phyloP scores from a whole-genome alignment of 2,113 vertebrate genomes.

The Myiozetetes cayanensis region DNA sequence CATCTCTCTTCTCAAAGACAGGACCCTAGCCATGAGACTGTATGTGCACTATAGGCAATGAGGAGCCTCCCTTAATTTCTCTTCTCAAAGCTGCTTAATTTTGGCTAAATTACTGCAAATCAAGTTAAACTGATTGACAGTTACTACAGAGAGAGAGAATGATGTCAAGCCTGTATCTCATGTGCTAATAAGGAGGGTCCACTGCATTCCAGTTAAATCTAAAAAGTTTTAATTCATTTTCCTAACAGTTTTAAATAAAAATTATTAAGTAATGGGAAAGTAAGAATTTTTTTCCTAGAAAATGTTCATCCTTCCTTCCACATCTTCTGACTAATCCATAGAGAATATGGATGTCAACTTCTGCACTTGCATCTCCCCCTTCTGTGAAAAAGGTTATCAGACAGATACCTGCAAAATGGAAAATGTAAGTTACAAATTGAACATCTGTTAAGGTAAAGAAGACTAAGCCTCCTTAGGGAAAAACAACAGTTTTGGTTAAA shows the following conservation, averaged over 20 bases:
- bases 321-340: not conserved
- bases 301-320: not conserved
- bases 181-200: not conserved
- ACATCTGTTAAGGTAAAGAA: not conserved
- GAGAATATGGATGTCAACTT: not conserved
- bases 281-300: not conserved
- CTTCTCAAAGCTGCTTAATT: not conserved
- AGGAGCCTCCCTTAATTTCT: not conserved
- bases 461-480: not conserved
- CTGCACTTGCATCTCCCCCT: not conserved
- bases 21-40: not conserved
- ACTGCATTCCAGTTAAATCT: not conserved
- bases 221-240: not conserved
- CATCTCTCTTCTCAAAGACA: not conserved
- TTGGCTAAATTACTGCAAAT: not conserved
- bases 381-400: not conserved
- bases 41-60: not conserved
- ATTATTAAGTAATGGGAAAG: not conserved
- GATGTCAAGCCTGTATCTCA: not conserved
- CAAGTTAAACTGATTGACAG: not conserved
- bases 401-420: not conserved
- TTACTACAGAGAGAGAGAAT: not conserved
- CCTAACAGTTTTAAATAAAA: not conserved
- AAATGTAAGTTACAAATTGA: not conserved
- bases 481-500: not conserved